phyloP scores from a whole-genome alignment of 2,113 vertebrate genomes.

The Bufo bufo region DNA sequence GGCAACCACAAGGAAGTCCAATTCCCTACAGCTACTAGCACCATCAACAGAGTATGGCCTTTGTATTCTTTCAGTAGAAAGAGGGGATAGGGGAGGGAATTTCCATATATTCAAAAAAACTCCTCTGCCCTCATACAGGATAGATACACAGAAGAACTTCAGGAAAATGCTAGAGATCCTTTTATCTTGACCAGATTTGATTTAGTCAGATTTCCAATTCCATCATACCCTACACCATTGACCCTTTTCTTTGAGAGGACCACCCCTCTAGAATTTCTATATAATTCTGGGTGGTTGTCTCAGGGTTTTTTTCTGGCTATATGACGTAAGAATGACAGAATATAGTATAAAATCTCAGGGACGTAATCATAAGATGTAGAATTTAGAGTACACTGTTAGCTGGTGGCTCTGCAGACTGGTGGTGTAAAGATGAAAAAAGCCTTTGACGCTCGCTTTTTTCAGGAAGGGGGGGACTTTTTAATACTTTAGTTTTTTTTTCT shows the following conservation, averaged over 20 bases:
- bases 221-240: neutral
- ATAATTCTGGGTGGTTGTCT: no score
- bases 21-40: neutral
- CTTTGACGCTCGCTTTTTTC: neutral
- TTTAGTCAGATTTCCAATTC: neutral
- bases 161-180: no score
- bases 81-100: no score
- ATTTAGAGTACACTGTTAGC: neutral
- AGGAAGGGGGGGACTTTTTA: neutral
- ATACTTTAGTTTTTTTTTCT: neutral
- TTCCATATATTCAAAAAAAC: no score
- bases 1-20: neutral
- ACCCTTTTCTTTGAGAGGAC: neutral
- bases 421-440: neutral
- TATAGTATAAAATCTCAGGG: neutral
- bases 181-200: neutral
- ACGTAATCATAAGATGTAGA: neutral
- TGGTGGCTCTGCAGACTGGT: neutral
- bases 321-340: neutral
- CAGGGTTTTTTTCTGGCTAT: no score
- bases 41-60: neutral
- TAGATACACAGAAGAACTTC: neutral
- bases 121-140: no score
- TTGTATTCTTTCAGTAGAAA: no score
- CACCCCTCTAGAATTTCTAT: neutral